A percentile compares a stretch with the other conserved stretches of the same genome.
Conservation (phyloP, 2,888 invertebrate species). For the Leptopilina myrica region DNA sequence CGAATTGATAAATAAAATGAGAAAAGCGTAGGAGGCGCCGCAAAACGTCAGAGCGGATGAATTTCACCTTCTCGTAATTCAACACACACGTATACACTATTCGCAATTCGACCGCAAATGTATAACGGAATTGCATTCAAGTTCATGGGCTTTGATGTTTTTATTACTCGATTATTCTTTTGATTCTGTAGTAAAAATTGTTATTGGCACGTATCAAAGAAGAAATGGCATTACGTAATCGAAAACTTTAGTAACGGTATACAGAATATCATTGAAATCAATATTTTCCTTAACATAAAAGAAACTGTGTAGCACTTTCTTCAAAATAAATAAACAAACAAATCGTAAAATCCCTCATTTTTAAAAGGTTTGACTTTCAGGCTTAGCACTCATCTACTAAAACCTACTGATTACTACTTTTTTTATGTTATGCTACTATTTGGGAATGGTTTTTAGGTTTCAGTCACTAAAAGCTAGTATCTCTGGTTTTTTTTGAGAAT, state of each 20-base stretch:
- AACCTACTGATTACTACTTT: too few relatives aligned
- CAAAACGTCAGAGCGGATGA: conserved; percentile 22
- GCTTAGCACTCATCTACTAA: too few relatives aligned
- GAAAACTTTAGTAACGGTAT: conserved; percentile 10
- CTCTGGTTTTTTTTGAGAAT: too few relatives aligned
- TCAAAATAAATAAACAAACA: too few relatives aligned
- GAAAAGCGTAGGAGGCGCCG: conserved; percentile 42
- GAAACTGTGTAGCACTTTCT: too few relatives aligned
- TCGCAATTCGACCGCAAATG: conserved; percentile 26
- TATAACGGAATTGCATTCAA: conserved; percentile 26
- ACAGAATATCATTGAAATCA: too few relatives aligned
- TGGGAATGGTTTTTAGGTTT: too few relatives aligned
- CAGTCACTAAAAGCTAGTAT: too few relatives aligned
- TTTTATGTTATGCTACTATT: too few relatives aligned
- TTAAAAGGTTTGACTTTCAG: too few relatives aligned
- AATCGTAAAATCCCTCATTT: too few relatives aligned
- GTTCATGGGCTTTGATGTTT: conserved; percentile 26
- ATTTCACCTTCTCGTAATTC: conserved; percentile 29
- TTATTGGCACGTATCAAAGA: conserved; percentile 12
- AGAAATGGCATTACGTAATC: conserved; percentile 2
- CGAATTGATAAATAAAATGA: conserved; percentile 63
- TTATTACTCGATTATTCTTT: conserved; percentile 27
- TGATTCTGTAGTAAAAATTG: conserved; percentile 9
- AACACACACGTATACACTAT: background rate
- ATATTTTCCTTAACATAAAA: too few relatives aligned